A percentile compares a stretch with the other conserved stretches of the same genome.
Conservation (phyloP, 1,140 invertebrate species). For the Apis mellifera region Amel_HAv3.1 CM009934.2:4244001-4244500, state of each 20-base stretch:
- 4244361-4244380: constrained; percentile 30
- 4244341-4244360: constrained; percentile 6
- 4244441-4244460: neutral
- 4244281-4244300: too few species aligned
- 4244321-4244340: neutral
- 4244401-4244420: neutral
- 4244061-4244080: constrained; percentile 31
- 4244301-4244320: neutral
- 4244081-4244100: neutral
- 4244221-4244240: neutral
- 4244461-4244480: neutral
- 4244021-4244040: constrained; percentile 56
- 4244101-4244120: neutral
- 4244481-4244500: neutral
- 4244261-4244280: neutral
- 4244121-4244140: neutral
- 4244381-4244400: neutral
- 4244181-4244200: neutral
- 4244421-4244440: neutral
- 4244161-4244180: neutral
- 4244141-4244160: neutral
- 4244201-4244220: neutral
- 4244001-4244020: constrained; percentile 49
- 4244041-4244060: constrained; percentile 51
- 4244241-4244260: too few species aligned